Conservation (phyloP, 2,888 invertebrate species). For the Trissoscelio sp. region DNA sequence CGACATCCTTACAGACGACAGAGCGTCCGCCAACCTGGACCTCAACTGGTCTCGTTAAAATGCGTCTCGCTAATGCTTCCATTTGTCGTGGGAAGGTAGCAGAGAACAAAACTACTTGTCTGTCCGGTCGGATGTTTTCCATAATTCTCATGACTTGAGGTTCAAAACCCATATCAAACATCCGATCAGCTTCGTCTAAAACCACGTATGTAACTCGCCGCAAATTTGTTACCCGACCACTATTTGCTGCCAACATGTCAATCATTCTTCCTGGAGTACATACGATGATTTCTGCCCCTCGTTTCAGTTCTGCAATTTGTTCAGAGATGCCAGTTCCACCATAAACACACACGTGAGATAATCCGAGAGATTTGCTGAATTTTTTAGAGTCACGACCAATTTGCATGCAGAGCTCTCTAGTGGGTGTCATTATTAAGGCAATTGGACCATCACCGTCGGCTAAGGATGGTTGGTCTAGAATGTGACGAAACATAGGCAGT, state of each 20-base stretch:
- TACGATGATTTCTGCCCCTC: constrained; percentile 99
- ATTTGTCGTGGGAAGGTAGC: constrained; percentile 99
- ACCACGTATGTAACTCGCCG: constrained; percentile 98
- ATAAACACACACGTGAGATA: constrained; percentile 98
- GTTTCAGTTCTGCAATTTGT: constrained; percentile 97
- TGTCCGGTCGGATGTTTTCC: constrained; percentile 97
- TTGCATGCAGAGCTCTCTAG: constrained; percentile 99
- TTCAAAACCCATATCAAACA: constrained; percentile 99
- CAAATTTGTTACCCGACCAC: constrained; percentile 98
- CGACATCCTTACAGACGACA: constrained; percentile 98
- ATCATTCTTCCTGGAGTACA: constrained; percentile 99
- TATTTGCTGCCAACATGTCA: constrained; percentile 99
- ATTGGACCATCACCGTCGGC: constrained; percentile 99
- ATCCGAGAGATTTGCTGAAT: constrained; percentile 93
- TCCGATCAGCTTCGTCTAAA: constrained; percentile 98
- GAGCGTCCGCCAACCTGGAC: constrained; percentile 98
- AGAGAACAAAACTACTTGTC: constrained; percentile 99
- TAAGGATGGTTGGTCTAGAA: constrained; percentile 96
- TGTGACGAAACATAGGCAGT: constrained; percentile 98
- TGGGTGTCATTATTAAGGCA: constrained; percentile 98
- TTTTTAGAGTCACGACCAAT: constrained; percentile 98
- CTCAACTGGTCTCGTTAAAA: constrained; percentile 97
- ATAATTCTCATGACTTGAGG: constrained; percentile 99
- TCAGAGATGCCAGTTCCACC: constrained; percentile 99
- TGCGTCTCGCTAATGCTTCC: constrained; percentile 98